Evolutionary conservation across 2,888 invertebrate species (phyloP), one percentile per base, ranked within the genome.

Genomic region (Sesia apiformis): DNA sequence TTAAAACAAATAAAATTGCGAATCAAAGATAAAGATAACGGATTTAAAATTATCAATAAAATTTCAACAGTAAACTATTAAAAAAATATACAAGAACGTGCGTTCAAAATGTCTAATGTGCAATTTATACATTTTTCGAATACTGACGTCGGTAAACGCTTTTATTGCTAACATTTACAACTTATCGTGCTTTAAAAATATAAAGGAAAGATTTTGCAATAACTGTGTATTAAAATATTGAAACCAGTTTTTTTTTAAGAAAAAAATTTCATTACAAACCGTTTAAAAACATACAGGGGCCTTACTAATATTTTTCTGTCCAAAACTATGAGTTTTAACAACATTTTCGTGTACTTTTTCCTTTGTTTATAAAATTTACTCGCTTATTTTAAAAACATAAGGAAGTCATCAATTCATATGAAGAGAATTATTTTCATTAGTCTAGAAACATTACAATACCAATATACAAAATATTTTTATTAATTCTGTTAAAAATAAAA

Each of bases 41-140:
- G 82, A 81, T 78, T 85, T 84, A 84, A 87, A 87, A 84, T 80
- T 82, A 84, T 81, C 64, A 78, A 84, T 82, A 83, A 83, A 83
- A 80, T 85, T 81, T 82, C 75, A 86, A 86, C 84, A 79, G 66
- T 68, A 70, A 73, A 68, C 58, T 67, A 62, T 66, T 66, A 74
- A 73, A 75, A 63, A 64, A 58, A 63, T 66, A 66, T 73, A 71
- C 67, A 66, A 61, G 55, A 58, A 56, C 52, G 66, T 62, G 65
- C 62, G 57, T 56, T 56, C 53, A 57, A 60, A 56, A 52, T 57
- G 57, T 61, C 55, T 55, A 60, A 60, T 57, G 67, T 69, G 69
- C 69, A 62, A 57, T 66, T 63, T 67, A 61, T 69, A 67, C 62
- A 69, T 60, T 57, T 56, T 40, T 63, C 59, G 61, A 82, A 83